These are phyloP conservation scores for Setipinna tenuifilis DNA, from an alignment of 2,797 vertebrate genomes.

Conservation along the genomic window DNA sequence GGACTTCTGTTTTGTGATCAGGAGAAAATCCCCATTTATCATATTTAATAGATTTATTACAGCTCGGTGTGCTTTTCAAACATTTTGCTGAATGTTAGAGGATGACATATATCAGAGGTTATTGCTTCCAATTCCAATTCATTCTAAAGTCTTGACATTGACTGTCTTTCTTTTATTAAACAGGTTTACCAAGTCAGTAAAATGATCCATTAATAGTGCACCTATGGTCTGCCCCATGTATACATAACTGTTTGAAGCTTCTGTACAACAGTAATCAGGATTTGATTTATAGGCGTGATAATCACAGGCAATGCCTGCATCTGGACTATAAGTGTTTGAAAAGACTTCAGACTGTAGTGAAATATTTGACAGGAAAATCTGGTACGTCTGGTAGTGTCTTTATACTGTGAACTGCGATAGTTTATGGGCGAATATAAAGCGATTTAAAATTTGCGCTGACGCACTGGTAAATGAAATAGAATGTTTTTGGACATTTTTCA, in stretches of 20 bases:
- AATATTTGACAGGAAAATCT: not conserved
- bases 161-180: not conserved
- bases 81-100: not conserved
- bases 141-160: not conserved
- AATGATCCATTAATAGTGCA: not conserved
- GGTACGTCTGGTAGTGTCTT: not conserved
- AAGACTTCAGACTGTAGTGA: not conserved
- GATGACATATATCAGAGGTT: not conserved
- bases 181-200: not conserved
- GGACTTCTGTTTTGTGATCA: not conserved
- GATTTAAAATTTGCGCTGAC: not conserved
- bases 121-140: not conserved
- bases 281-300: not conserved
- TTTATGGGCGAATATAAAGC: not conserved
- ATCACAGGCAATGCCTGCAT: not conserved
- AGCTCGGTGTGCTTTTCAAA: not conserved
- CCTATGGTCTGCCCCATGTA: not conserved
- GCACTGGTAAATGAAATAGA: not conserved
- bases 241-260: not conserved
- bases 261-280: not conserved
- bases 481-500: not conserved
- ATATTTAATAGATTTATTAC: not conserved
- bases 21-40: not conserved
- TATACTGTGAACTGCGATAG: not conserved
- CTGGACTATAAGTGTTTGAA: not conserved